Evolutionary conservation across 37 sponge, comb jelly and placozoan species (phyloP), one percentile per base, ranked within the genome.

Genomic region (Bolinopsis microptera): DNA sequence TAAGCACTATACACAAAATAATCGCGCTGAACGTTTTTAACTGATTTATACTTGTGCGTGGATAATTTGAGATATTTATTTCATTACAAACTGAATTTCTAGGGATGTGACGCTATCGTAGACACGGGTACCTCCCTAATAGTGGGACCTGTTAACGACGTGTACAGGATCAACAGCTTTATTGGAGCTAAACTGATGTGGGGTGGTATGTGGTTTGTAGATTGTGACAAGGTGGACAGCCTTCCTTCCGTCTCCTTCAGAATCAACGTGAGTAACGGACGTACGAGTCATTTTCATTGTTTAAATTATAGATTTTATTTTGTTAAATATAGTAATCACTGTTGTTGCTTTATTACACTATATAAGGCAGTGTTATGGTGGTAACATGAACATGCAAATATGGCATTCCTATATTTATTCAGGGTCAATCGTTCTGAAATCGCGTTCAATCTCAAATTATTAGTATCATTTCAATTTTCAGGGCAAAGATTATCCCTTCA

Each of bases 151-250:
- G 75, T 72, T 24, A 72, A 72, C 75, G 75, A n/a, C 31, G 75
- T 72, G 5, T 72, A 72, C 75, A 28, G 31, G 26, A 72, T 72
- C 13, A 72, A 72, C 75, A 5, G 5, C 3, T 72, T 72, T 28
- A 72, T 72, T 21, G 75, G 75, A 72, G 75, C 75, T n/a, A n/a
- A 28, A 3, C 75, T 30, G 18, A 72, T 72, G 75, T 72, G 75
- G 75, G 26, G 75, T 28, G 75, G 75, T 5, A 72, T 72, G 75
- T 72, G 75, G 75, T 72, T 72, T 72, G 75, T 72, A 8, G 75
- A 72, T 21, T 72, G 75, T 21, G 75, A n/a, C 75, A 72, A n/a
- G 5, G 26, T 28, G 21, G 31, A 28, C 75, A 72, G 31, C 5
- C 75, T 72, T 72, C 75, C 75, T 2, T n/a, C 27, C 75, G 31